Evolutionary conservation across 2,888 invertebrate species (phyloP).

Genomic region (Ligdia adustata): DNA sequence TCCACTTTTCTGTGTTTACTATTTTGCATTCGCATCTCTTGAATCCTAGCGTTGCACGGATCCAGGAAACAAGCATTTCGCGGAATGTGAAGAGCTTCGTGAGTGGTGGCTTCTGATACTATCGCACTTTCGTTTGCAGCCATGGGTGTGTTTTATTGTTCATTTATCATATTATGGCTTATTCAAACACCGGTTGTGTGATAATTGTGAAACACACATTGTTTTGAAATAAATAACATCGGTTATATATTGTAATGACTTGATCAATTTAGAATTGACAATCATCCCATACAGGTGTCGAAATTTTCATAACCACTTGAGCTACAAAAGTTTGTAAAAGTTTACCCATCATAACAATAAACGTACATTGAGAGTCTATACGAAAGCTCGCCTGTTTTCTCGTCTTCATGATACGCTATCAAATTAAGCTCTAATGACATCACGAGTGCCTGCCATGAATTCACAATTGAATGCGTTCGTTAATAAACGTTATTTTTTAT

Average conservation of each 20-base stretch:
- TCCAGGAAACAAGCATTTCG: conserved; percentile 42
- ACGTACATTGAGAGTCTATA: conserved; percentile 39
- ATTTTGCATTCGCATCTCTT: conserved; percentile 38
- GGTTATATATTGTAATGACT: too few relatives aligned
- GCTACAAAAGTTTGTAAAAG: not conserved
- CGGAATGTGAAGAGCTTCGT: conserved; percentile 57
- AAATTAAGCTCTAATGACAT: conserved; percentile 65
- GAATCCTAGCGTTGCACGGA: conserved; percentile 36
- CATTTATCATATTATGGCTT: conserved; percentile 29
- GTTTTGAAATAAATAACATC: not conserved
- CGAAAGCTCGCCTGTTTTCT: conserved; percentile 46
- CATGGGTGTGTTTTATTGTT: conserved; percentile 45
- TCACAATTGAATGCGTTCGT: conserved; percentile 71
- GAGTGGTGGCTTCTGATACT: conserved; percentile 55
- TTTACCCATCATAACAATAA: conserved; percentile 1
- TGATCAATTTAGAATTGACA: too few relatives aligned
- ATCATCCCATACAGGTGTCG: too few relatives aligned
- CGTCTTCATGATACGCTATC: conserved; percentile 54
- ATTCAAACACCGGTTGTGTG: not conserved
- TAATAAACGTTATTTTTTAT: conserved; percentile 64
- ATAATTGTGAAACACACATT: not conserved
- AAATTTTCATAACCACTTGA: not conserved
- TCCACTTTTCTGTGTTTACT: conserved; percentile 7
- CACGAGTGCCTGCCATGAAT: conserved; percentile 62
- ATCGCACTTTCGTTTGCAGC: conserved; percentile 53